A percentile compares a stretch with the other conserved stretches of the same genome.
Evolutionary conservation across 2,113 vertebrate genomes (phyloP).

Genomic region (Hyla sarda): DNA sequence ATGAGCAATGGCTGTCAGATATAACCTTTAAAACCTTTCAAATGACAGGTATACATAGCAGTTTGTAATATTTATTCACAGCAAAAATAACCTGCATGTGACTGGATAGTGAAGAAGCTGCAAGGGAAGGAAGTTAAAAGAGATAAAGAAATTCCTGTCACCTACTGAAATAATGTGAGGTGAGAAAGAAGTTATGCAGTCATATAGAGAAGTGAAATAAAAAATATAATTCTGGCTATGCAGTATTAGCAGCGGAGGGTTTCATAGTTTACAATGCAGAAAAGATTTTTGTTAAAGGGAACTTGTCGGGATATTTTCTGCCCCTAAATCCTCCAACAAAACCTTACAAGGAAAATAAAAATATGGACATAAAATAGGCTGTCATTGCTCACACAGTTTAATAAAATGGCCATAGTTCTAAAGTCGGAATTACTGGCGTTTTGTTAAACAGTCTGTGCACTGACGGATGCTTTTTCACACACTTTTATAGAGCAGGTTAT

Average conservation of each 20-base stretch:
- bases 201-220: background rate
- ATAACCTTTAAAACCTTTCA: constrained; percentile 29
- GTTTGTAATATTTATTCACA: constrained; percentile 44
- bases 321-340: too few relatives aligned
- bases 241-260: background rate
- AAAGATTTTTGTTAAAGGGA: background rate
- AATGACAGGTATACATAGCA: constrained; percentile 34
- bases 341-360: too few relatives aligned
- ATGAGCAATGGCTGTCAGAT: constrained; percentile 34
- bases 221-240: background rate
- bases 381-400: too few relatives aligned
- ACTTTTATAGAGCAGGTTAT: too few relatives aligned
- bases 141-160: constrained; percentile 34
- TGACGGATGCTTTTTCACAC: too few relatives aligned
- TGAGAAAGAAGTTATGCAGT: constrained; percentile 5
- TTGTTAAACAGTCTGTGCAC: too few relatives aligned
- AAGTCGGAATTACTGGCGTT: too few relatives aligned
- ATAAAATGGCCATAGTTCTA: too few relatives aligned
- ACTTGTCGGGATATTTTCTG: too few relatives aligned
- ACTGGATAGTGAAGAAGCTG: constrained; percentile 30
- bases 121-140: constrained; percentile 29
- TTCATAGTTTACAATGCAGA: background rate
- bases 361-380: too few relatives aligned
- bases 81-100: constrained; percentile 35
- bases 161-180: constrained; percentile 7